A percentile compares a stretch with the other conserved stretches of the same genome.
These are phyloP conservation scores for Oscheius myriophilus DNA, from an alignment of 2,888 invertebrate genomes.

Conservation along the genomic window DNA sequence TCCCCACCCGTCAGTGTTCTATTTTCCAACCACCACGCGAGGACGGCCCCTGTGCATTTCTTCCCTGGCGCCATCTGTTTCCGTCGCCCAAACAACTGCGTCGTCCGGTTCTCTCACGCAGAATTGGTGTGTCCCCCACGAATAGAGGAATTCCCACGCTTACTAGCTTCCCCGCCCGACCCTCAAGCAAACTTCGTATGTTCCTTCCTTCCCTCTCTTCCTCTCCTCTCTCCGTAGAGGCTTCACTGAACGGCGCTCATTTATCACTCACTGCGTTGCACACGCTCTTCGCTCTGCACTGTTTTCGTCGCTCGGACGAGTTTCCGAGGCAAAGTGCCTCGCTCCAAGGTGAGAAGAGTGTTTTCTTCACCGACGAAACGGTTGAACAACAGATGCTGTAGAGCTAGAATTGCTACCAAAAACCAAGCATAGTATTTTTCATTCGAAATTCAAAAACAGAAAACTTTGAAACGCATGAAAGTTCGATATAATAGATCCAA, in stretches of 20 bases:
- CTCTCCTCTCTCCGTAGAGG: not conserved
- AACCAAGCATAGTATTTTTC: conserved; percentile 3
- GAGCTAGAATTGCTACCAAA: too few relatives aligned
- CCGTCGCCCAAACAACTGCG: conserved; percentile 27
- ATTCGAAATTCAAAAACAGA: too few relatives aligned
- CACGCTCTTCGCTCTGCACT: not conserved
- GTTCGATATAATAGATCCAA: too few relatives aligned
- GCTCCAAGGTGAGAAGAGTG: too few relatives aligned
- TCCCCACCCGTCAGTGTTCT: too few relatives aligned
- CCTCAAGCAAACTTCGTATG: too few relatives aligned
- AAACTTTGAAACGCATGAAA: too few relatives aligned
- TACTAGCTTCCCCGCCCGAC: conserved; percentile 18
- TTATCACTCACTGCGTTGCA: conserved; percentile 3
- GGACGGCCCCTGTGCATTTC: conserved; percentile 10
- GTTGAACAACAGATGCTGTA: too few relatives aligned
- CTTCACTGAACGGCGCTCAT: conserved; percentile 2
- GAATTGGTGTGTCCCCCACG: conserved; percentile 24
- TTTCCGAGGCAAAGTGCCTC: not conserved
- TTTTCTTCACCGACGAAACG: too few relatives aligned
- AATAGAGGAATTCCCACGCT: conserved; percentile 29
- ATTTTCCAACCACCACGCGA: too few relatives aligned
- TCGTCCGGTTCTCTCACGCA: conserved; percentile 29
- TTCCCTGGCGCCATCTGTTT: conserved; percentile 27
- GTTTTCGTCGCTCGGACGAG: conserved; percentile 1
- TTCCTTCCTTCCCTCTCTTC: not conserved